These are phyloP conservation scores for Bombus sylvicola DNA, from an alignment of 1,140 invertebrate species.

Conservation along the genomic window DNA sequence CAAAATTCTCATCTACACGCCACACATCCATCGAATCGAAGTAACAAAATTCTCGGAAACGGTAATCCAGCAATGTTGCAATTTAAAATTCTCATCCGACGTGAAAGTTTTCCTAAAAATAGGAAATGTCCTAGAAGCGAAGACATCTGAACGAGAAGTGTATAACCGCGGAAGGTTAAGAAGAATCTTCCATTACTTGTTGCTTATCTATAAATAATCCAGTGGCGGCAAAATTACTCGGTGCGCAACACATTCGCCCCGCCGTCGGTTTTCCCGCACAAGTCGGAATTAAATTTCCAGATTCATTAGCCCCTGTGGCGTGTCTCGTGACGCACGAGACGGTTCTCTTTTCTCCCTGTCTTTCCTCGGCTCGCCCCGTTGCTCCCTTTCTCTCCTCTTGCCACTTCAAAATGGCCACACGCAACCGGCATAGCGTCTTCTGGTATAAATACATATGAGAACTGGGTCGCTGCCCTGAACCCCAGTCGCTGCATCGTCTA, in stretches of 20 bases:
- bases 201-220: conserved; percentile 13
- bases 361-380: neutral
- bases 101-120: no score
- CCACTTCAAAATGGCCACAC: conserved; percentile 68
- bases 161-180: neutral
- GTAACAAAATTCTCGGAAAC: no score
- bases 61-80: no score
- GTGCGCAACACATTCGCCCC: neutral
- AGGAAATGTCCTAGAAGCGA: no score
- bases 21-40: no score
- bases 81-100: no score
- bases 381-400: conserved; percentile 51
- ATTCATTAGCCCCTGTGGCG: conserved; percentile 73
- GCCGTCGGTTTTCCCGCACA: conserved; percentile 29
- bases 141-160: no score
- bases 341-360: conserved; percentile 42
- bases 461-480: conserved; percentile 78
- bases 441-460: conserved; percentile 79
- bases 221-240: neutral
- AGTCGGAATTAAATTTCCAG: conserved; percentile 77
- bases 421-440: conserved; percentile 70
- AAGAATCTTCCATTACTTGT: neutral
- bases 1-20: no score
- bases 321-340: conserved; percentile 72
- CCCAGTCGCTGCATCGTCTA: conserved; percentile 58